Evolutionary conservation across 1,140 invertebrate genomes (phyloP).

Genomic region (Pseudobourletiella spinata): DNA sequence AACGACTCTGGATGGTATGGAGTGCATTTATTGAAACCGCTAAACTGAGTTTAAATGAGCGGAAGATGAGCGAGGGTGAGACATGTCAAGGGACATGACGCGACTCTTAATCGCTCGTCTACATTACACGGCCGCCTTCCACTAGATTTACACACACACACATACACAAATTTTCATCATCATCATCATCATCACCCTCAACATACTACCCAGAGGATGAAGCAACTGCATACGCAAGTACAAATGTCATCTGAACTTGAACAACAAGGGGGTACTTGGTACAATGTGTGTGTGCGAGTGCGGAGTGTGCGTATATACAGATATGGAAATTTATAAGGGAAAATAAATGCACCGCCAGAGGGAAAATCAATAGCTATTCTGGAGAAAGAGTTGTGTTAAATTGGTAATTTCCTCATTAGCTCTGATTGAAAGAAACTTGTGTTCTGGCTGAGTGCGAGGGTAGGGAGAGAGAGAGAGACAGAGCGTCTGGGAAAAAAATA

Average conservation of each 20-base stretch:
- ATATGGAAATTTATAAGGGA: neutral
- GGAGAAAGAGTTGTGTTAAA: slow-evolving; percentile 6
- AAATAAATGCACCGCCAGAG: neutral
- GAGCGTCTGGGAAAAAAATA: neutral
- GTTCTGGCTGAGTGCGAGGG: neutral
- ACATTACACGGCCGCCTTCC: too few species aligned
- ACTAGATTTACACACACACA: too few species aligned
- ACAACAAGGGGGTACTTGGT: too few species aligned
- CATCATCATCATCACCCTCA: too few species aligned
- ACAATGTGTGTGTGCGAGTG: too few species aligned
- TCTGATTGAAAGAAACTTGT: neutral
- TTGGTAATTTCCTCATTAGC: slow-evolving; percentile 11
- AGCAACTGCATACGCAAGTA: too few species aligned
- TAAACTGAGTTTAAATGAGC: neutral
- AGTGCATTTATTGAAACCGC: neutral
- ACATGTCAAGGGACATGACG: neutral
- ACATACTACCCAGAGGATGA: too few species aligned
- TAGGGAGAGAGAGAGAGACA: neutral
- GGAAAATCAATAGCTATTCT: slow-evolving; percentile 8
- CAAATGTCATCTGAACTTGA: too few species aligned
- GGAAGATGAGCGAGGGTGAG: slow-evolving; percentile 1
- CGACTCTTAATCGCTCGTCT: neutral
- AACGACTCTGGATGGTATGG: neutral
- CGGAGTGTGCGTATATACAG: too few species aligned
- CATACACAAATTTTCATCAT: too few species aligned